These are phyloP conservation scores for Drosophila neocordata DNA, from an alignment of 1,140 invertebrate species.

Conservation along the genomic window DNA sequence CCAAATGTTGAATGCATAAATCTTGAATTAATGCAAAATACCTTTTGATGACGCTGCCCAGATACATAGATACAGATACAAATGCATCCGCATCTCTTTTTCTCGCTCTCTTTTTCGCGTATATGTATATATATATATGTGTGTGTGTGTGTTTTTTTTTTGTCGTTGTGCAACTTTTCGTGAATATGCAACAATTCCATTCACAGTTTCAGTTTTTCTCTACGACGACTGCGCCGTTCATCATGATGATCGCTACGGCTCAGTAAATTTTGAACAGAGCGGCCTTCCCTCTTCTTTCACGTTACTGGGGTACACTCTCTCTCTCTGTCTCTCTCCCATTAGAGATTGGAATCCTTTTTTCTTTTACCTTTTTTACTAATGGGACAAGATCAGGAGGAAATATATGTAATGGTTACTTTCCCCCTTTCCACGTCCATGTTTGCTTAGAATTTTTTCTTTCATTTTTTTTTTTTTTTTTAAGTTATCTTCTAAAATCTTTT, in stretches of 20 bases:
- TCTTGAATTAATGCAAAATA: constrained; percentile 82
- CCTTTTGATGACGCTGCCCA: constrained; percentile 76
- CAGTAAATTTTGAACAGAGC: constrained; percentile 65
- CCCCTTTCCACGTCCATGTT: constrained; percentile 12
- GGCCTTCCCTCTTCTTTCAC: constrained; percentile 9
- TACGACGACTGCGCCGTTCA: constrained; percentile 47
- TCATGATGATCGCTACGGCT: constrained; percentile 67
- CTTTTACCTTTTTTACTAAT: too few species aligned
- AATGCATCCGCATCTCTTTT: constrained; percentile 43
- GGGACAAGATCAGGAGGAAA: too few species aligned
- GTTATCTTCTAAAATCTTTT: constrained; percentile 76
- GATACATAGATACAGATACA: constrained; percentile 44
- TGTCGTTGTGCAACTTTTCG: constrained; percentile 68
- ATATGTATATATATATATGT: constrained; percentile 12
- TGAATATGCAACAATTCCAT: constrained; percentile 71
- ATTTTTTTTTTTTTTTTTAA: constrained; percentile 23
- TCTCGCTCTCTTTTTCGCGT: neutral
- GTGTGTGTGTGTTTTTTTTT: constrained; percentile 23
- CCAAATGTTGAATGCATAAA: constrained; percentile 79
- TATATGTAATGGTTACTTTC: too few species aligned
- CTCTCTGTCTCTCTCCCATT: too few species aligned
- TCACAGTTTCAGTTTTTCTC: constrained; percentile 61
- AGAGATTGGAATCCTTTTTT: too few species aligned
- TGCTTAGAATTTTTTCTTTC: neutral
- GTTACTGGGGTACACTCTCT: neutral